phyloP scores from a whole-genome alignment of 1,140 invertebrate genomes.

The Aphelenchoides fujianensis region DNA sequence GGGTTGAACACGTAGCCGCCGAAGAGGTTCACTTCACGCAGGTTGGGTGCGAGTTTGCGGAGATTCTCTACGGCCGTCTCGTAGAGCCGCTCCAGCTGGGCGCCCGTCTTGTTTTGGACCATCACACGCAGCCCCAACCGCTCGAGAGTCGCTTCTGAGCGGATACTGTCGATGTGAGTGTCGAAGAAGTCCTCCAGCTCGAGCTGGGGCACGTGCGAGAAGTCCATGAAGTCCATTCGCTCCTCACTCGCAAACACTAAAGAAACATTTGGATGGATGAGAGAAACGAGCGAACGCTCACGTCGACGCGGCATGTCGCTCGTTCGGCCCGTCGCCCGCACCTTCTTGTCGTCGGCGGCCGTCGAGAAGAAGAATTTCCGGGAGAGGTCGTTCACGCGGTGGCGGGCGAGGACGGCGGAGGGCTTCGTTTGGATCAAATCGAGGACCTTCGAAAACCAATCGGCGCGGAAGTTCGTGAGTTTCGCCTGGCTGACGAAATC shows the following conservation, averaged over 20 bases:
- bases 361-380: neutral
- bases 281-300: neutral
- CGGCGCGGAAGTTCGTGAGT: neutral
- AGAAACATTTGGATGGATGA: neutral
- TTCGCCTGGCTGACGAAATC: neutral
- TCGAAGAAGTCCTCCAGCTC: constrained; percentile 9
- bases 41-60: neutral
- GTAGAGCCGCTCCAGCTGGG: neutral
- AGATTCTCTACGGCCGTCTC: neutral
- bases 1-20: constrained; percentile 7
- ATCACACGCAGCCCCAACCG: neutral
- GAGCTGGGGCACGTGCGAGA: neutral
- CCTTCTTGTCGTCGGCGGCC: neutral
- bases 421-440: neutral
- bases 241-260: constrained; percentile 2
- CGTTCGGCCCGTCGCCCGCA: neutral
- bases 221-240: constrained; percentile 2
- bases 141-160: neutral
- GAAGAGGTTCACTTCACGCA: neutral
- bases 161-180: constrained; percentile 4
- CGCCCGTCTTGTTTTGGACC: neutral
- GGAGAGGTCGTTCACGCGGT: constrained; percentile 1
- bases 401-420: neutral
- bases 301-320: neutral
- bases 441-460: neutral